phyloP scores from a whole-genome alignment of 2,797 vertebrate species.

The Anguilla megastoma region DNA sequence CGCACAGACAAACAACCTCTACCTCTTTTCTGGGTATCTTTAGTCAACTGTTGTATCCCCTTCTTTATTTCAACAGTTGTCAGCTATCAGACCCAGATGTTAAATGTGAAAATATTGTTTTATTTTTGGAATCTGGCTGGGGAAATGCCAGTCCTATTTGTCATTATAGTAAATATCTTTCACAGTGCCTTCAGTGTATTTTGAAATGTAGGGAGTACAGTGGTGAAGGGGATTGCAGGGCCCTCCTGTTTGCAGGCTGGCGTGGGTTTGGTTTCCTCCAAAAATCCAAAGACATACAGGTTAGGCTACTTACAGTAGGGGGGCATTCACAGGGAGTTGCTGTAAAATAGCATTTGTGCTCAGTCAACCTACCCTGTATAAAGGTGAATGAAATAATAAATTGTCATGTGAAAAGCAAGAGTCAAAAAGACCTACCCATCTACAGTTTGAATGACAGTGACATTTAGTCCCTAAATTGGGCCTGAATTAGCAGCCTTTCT shows the following conservation, averaged over 20 bases:
- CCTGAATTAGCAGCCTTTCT: constrained; percentile 36
- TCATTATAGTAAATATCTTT: background rate
- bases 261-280: too few species aligned
- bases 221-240: too few species aligned
- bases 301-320: too few species aligned
- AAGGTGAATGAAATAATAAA: too few species aligned
- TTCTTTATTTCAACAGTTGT: background rate
- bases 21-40: background rate
- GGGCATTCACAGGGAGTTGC: too few species aligned
- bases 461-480: constrained; percentile 31
- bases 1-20: background rate
- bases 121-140: background rate
- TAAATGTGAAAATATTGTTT: too few species aligned
- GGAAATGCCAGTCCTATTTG: background rate
- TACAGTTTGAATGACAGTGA: constrained; percentile 58
- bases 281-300: too few species aligned
- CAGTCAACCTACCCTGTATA: too few species aligned
- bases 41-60: background rate
- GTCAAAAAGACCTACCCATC: background rate
- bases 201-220: background rate
- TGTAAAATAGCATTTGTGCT: too few species aligned
- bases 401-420: background rate
- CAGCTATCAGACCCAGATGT: too few species aligned
- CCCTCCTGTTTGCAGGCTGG: too few species aligned
- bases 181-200: background rate